Percentiles rank a stretch among this genome's conserved stretches.
phyloP scores from a whole-genome alignment of 2,113 vertebrate genomes.

The Coracopsis vasa region DNA sequence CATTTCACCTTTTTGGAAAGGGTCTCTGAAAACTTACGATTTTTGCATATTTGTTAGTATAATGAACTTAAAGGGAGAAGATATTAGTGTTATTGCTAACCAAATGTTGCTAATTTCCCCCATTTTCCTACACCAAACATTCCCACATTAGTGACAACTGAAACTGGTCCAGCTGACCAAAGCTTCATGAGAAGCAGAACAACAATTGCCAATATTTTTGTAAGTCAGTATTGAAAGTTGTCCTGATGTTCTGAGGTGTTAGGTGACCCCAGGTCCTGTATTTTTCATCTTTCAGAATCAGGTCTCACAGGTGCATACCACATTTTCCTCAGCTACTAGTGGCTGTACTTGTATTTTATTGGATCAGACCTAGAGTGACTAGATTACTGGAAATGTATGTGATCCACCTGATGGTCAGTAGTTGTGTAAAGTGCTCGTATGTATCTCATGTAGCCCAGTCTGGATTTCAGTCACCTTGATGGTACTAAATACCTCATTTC shows the following conservation, averaged over 20 bases:
- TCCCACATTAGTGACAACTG: background rate
- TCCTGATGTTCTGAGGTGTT: background rate
- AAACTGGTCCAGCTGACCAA: background rate
- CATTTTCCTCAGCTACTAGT: background rate
- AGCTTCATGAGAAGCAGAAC: background rate
- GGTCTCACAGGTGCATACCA: background rate
- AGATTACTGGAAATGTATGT: accelerated
- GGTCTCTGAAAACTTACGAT: background rate
- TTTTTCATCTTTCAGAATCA: background rate
- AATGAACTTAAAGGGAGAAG: background rate
- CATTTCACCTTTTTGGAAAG: background rate
- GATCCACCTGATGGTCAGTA: background rate
- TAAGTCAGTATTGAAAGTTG: background rate
- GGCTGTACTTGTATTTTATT: background rate
- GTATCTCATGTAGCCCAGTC: background rate
- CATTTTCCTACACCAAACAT: background rate
- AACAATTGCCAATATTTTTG: background rate
- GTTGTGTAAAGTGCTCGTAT: background rate
- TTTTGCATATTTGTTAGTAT: background rate
- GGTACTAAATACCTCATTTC: background rate
- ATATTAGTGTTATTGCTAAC: background rate
- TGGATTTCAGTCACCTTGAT: background rate
- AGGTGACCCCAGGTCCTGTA: background rate
- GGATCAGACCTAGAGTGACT: background rate
- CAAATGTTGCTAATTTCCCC: background rate